Evolutionary conservation across 2,113 vertebrate genomes (phyloP).

Genomic region (Salvelinus sp.): DNA sequence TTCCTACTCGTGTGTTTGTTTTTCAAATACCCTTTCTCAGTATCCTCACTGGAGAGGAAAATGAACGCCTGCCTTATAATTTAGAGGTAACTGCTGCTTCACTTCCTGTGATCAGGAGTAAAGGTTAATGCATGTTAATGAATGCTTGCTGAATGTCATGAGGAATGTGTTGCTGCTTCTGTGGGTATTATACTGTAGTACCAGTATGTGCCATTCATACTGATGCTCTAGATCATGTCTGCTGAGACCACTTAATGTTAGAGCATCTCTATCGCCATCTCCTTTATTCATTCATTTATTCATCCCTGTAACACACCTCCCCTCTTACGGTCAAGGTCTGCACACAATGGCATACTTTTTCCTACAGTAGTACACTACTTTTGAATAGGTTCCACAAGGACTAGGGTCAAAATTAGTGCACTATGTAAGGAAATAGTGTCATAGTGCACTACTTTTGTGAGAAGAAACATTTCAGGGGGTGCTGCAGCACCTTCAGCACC

Average conservation of each 20-base stretch:
- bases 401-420: no score
- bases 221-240: slow-evolving; percentile 55
- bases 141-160: slow-evolving; percentile 71
- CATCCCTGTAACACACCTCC: not conserved
- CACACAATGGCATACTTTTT: no score
- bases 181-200: slow-evolving; percentile 59
- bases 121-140: slow-evolving; percentile 78
- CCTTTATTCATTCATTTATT: not conserved
- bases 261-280: not conserved
- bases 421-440: no score
- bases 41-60: not conserved
- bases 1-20: no score
- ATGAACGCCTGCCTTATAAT: slow-evolving; percentile 35
- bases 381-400: no score
- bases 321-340: not conserved
- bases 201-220: slow-evolving; percentile 39
- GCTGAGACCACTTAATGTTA: slow-evolving; percentile 28
- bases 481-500: no score
- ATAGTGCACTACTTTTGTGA: no score
- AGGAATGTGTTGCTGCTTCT: slow-evolving; percentile 39
- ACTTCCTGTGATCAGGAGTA: slow-evolving; percentile 27
- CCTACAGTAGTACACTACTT: no score
- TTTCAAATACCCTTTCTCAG: no score
- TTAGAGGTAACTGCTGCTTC: slow-evolving; percentile 54
- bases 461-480: no score